Base-by-base conservation (phyloP, 2,797 vertebrate species). In the Enoplosus armatus region DNA sequence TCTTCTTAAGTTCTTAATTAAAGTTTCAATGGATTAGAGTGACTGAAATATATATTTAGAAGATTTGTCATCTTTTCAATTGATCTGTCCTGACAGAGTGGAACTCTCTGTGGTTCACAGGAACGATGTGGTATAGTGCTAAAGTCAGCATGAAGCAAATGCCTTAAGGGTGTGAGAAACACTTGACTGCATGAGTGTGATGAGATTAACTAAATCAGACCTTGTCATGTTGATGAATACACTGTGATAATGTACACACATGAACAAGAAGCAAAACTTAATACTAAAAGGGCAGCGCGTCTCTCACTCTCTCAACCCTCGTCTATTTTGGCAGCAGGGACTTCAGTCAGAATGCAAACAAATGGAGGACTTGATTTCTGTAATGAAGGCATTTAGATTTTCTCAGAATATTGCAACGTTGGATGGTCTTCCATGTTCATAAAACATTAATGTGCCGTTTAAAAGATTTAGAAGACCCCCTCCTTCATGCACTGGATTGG, bases 141-240 rank as follows among this genome's bases (percentile, higher is more conserved):
- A 71, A 86, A 91, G 82, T 89, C 85, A 85, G 86, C 89, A 86
- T 72, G 80, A 84, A 81, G 70, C 41, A 59, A 74, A 75, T 69
- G 85, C 84, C 89, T 80, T 62, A 16, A 84, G 86, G 92, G 43
- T 68, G 63, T 63, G 55, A 76, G 75, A 84, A 89, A 74, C 55
- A 84, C 78, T 79, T 58, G 62, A 76, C 80, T 72, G 74, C 62
- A 37, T 68, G 77, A 53, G 43, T 64, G 65, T 79, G 72, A 80
- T 82, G 79, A 77, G 77, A 87, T 77, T 76, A 84, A 87, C 75
- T 50, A 60, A 72, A 62, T 65, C 59, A 64, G 80, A 86, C 85
- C 82, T 79, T 81, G 77, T 78, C 33, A 33, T 43, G 66, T 75
- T 78, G 59, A 86, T 83, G 77, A 82, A 43, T 24, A 48, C 41